Evolutionary conservation across 2,888 invertebrate species (phyloP), one percentile per base, ranked within the genome.

Genomic region (Pterostichus madidus): DNA sequence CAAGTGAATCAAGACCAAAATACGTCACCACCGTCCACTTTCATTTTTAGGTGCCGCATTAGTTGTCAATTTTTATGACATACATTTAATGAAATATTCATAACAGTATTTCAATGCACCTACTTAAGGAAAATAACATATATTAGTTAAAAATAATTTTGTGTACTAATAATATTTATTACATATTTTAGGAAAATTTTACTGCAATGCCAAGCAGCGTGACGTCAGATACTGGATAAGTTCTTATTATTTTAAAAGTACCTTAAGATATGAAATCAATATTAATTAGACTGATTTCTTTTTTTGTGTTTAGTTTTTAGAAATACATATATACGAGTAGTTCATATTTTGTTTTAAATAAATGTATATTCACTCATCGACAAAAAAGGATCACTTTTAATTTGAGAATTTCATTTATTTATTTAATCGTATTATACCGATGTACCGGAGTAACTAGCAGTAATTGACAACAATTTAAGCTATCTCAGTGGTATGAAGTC

Each of bases 111-210:
- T 59, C 0, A 49, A 15, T 59, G 24, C 11, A 59, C 10, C 24
- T 35, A 56, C 56, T 31, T 59, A 31, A 31, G 31, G 11, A 10
- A 59, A 59, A 59, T 59, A 59, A n/a, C 13, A 59, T 24, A 59
- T 11, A 59, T 59, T 59, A 59, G 24, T 17, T 10, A 31, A 39
- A 6, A 39, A 31, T 31, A 59, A 10, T 59, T 59, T 24, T 24
- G 24, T 59, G 59, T 59, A 24, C 5, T 39, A 39, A 39, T 39
- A 39, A 2, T 31, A 56, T 24, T 56, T 56, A 56, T 13, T 53
- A 53, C 53, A 59, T 59, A 59, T 59, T 59, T 59, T 59, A 59
- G 31, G 59, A 24, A 39, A 6, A 39, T 8, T 59, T 11, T 24
- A 15, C 7, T 59, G 59, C 39, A 3, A 59, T 17, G 56, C 31